These are phyloP conservation scores for Synodontis membranacea DNA, from an alignment of 2,113 vertebrate genomes.

Conservation along the genomic window DNA sequence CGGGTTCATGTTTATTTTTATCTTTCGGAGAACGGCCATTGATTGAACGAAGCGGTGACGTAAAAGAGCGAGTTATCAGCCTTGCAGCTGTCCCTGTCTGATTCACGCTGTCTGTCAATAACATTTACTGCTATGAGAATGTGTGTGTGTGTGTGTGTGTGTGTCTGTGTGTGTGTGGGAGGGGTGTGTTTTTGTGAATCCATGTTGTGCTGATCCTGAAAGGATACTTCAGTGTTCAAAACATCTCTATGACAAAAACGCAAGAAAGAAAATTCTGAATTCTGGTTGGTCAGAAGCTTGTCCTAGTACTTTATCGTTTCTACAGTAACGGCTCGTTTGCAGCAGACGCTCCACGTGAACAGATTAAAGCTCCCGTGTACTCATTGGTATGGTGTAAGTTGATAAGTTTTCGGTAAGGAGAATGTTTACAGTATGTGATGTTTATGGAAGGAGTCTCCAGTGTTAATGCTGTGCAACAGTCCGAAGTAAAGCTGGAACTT, in stretches of 20 bases:
- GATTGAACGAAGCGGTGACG: slow-evolving; percentile 48
- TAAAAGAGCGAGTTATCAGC: slow-evolving; percentile 37
- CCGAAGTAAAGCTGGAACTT: neutral
- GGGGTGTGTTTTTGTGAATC: neutral
- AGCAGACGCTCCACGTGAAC: neutral
- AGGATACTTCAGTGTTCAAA: neutral
- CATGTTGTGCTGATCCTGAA: neutral
- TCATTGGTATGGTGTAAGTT: neutral
- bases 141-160: slow-evolving; percentile 3
- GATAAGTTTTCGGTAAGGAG: neutral
- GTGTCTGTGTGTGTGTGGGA: slow-evolving; percentile 8
- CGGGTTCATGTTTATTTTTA: slow-evolving; percentile 45
- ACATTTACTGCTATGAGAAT: neutral
- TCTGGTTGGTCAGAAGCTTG: neutral
- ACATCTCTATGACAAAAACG: neutral
- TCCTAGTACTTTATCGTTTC: neutral
- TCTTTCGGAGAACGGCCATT: slow-evolving; percentile 38
- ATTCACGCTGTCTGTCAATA: slow-evolving; percentile 16
- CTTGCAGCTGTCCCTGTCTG: slow-evolving; percentile 1
- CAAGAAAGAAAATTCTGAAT: neutral
- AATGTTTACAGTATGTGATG: neutral
- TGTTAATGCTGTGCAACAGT: neutral
- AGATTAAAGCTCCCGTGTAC: neutral
- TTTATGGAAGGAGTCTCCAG: neutral
- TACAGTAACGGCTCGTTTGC: neutral